Evolutionary conservation across 2,888 invertebrate species (phyloP), one percentile per base, ranked within the genome.

Genomic region (Furcula furcula): DNA sequence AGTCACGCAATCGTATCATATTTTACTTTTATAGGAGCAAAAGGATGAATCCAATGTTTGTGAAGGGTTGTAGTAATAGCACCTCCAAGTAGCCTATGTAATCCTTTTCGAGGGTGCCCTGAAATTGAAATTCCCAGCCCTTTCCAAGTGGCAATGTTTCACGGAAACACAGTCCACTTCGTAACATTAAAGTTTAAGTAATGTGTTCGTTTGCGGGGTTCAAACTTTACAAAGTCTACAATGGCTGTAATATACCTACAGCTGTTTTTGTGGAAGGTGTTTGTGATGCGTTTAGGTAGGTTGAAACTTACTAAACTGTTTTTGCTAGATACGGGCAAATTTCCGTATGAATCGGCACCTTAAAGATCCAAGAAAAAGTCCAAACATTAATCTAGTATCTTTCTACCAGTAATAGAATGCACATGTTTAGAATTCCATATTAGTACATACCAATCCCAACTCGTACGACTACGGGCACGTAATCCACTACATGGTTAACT

Each of bases 121-220:
- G 65, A 72, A 76, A 75, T 73, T 73, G 69, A 74, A 76, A 75
- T 74, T 66, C 63, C 55, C 68, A 63, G 56, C 54, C 65, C 65
- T 55, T 58, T 48, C 55, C 59, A 67, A 67, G 67, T 64, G 64
- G 69, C 61, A 59, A 68, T 74, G 64, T 66, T 68, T 67, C 58
- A 65, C 52, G 48, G 58, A 43, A 36, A 45, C 47, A 27, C 32
- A 46, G 59, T 65, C 58, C 52, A 62, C 46, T 56, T 49, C 51
- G 52, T 46, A 51, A 60, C 67, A 65, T 71, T 74, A 65, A 71
- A 69, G 63, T 69, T 69, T 68, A 70, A 71, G 57, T 65, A 65
- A 70, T 64, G 62, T 47, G 55, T 57, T 54, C 60, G 59, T 61
- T 61, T 51, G 52, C 64, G 49, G 49, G 55, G 56, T 49, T 46